Percentiles rank a stretch among this genome's conserved stretches.
Conservation (phyloP, 1,140 invertebrate genomes). For the Liolophura sinensis region DNA sequence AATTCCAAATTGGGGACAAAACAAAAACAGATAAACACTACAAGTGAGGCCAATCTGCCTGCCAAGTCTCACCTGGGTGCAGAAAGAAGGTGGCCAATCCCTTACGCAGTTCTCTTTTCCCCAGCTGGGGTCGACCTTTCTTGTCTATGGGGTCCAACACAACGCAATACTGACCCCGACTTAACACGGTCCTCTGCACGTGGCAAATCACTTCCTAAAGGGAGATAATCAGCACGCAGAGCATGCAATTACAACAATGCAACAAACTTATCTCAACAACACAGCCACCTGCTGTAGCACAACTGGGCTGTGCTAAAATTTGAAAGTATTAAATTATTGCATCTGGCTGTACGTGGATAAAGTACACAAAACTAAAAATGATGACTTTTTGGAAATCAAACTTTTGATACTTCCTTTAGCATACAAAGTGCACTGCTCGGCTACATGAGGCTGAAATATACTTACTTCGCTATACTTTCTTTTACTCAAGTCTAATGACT, state of each 20-base stretch:
- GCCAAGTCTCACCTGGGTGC: constrained; percentile 44
- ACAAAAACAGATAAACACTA: too few species aligned
- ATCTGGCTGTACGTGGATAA: not conserved
- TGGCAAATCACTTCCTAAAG: constrained; percentile 41
- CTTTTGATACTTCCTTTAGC: too few species aligned
- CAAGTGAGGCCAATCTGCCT: not conserved
- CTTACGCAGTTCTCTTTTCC: constrained; percentile 48
- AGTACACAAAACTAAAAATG: not conserved
- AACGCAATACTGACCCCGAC: constrained; percentile 58
- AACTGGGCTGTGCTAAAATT: not conserved
- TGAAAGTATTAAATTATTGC: not conserved
- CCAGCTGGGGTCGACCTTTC: constrained; percentile 54
- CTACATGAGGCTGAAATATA: too few species aligned
- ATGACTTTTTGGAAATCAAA: too few species aligned
- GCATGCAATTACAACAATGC: not conserved
- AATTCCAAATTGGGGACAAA: not conserved
- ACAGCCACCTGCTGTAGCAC: not conserved
- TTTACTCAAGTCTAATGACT: too few species aligned
- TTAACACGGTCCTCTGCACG: constrained; percentile 54
- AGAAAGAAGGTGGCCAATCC: constrained; percentile 60
- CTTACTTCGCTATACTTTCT: too few species aligned
- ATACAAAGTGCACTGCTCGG: too few species aligned
- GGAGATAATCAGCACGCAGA: not conserved
- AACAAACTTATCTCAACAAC: not conserved
- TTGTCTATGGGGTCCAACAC: constrained; percentile 55